Conservation (phyloP, 2,113 vertebrate genomes). For the Casuarius casuarius region DNA sequence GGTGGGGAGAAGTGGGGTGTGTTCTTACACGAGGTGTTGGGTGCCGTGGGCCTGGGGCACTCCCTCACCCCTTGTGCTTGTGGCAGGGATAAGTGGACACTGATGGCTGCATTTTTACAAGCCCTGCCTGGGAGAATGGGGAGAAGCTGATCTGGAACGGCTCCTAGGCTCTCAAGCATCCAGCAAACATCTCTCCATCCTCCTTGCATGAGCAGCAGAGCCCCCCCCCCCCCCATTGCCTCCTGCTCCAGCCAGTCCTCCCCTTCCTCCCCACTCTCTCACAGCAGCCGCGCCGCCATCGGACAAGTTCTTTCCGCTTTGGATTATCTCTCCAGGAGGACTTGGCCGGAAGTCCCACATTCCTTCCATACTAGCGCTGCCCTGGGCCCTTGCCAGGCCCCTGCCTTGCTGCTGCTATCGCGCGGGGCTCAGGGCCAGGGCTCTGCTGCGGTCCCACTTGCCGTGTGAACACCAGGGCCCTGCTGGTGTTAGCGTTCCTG, state of each 20-base stretch:
- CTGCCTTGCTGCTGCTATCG: background rate
- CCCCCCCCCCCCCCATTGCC: rapidly evolving
- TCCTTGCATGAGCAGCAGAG: background rate
- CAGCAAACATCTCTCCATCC: rapidly evolving
- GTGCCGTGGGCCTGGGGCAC: background rate
- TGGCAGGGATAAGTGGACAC: background rate
- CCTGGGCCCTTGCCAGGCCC: background rate
- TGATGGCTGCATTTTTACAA: background rate
- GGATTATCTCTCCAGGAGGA: slow-evolving; percentile 18
- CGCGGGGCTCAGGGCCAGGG: background rate
- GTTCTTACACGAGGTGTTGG: background rate
- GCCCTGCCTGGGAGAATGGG: background rate
- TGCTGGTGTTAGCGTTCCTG: background rate
- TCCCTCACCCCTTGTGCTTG: background rate
- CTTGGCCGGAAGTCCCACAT: background rate
- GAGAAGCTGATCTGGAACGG: background rate
- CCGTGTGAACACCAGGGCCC: background rate
- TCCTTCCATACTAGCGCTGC: slow-evolving; percentile 5
- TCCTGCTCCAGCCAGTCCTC: background rate
- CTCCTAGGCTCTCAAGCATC: background rate
- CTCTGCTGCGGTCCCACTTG: background rate
- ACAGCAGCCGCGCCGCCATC: rapidly evolving
- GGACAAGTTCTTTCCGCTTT: slow-evolving; percentile 30
- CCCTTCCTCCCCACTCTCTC: background rate
- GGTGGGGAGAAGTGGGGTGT: background rate